phyloP scores from a whole-genome alignment of 2,888 invertebrate genomes.

The Chouioia cunea region DNA sequence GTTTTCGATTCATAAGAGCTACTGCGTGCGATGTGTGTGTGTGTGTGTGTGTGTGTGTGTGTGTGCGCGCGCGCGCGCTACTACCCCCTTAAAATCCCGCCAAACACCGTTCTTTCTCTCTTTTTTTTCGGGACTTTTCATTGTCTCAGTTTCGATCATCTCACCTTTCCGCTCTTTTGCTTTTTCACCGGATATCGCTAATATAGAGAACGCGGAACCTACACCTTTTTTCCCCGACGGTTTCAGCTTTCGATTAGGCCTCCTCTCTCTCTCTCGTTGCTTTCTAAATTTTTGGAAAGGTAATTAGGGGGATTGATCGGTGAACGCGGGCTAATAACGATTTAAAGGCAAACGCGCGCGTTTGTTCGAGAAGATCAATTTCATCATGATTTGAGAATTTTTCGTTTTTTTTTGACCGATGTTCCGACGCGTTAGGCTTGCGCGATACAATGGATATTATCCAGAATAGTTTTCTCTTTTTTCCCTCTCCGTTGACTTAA shows the following conservation, averaged over 20 bases:
- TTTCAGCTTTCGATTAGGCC: conserved; percentile 31
- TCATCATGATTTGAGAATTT: too few species aligned
- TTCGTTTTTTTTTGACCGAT: too few species aligned
- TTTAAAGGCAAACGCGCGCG: not conserved
- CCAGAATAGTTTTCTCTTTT: too few species aligned
- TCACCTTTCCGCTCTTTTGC: conserved; percentile 47
- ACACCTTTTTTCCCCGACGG: conserved; percentile 26
- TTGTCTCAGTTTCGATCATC: conserved; percentile 46
- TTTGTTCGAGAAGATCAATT: not conserved
- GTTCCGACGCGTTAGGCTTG: too few species aligned
- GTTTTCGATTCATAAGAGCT: conserved; percentile 11
- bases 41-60: conserved; percentile 2
- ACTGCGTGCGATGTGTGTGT: too few species aligned
- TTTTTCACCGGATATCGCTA: conserved; percentile 46
- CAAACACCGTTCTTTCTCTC: conserved; percentile 11
- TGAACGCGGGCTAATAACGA: not conserved
- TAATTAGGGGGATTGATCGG: conserved; percentile 23
- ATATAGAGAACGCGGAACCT: conserved; percentile 21
- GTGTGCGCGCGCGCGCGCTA: not conserved
- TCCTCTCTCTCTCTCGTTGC: too few species aligned
- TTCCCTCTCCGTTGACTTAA: too few species aligned
- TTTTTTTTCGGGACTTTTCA: conserved; percentile 38
- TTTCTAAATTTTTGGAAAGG: conserved; percentile 9
- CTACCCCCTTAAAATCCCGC: conserved; percentile 44
- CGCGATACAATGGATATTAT: too few species aligned